These are phyloP conservation scores for Stichodactyla mertensii DNA, from an alignment of 64 coral and sea anemone species.

Conservation along the genomic window DNA sequence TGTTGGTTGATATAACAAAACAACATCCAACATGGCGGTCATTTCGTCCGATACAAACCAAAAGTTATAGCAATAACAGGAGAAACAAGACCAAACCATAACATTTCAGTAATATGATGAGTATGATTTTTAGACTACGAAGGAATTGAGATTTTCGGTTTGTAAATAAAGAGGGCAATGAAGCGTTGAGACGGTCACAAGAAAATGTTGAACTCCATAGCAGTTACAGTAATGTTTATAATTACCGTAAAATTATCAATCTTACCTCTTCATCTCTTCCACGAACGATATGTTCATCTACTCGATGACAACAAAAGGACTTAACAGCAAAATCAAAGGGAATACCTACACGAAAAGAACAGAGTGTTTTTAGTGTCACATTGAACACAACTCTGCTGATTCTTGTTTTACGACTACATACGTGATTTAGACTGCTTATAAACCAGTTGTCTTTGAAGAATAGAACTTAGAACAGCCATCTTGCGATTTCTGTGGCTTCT, in stretches of 20 bases:
- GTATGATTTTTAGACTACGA: too few relatives aligned
- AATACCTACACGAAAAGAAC: conserved; percentile 11
- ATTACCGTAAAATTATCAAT: neutral
- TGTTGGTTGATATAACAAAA: too few relatives aligned
- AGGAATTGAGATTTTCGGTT: too few relatives aligned
- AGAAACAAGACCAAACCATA: too few relatives aligned
- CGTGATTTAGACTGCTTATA: neutral
- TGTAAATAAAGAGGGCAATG: too few relatives aligned
- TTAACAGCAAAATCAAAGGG: conserved; percentile 45
- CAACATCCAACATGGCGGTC: too few relatives aligned
- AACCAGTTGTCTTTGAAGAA: conserved; percentile 29
- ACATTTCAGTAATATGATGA: too few relatives aligned
- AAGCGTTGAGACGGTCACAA: neutral
- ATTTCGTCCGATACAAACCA: too few relatives aligned
- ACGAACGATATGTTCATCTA: conserved; percentile 44
- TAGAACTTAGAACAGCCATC: conserved; percentile 44
- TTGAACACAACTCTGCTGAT: neutral
- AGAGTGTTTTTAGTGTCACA: neutral
- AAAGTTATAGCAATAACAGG: too few relatives aligned
- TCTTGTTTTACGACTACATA: neutral
- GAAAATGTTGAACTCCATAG: too few relatives aligned
- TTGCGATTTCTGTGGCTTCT: neutral
- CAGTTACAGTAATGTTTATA: too few relatives aligned
- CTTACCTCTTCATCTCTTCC: conserved; percentile 41
- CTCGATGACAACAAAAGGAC: conserved; percentile 29